Conservation (phyloP, 2,888 invertebrate genomes). For the Drosophila lutescens region DNA sequence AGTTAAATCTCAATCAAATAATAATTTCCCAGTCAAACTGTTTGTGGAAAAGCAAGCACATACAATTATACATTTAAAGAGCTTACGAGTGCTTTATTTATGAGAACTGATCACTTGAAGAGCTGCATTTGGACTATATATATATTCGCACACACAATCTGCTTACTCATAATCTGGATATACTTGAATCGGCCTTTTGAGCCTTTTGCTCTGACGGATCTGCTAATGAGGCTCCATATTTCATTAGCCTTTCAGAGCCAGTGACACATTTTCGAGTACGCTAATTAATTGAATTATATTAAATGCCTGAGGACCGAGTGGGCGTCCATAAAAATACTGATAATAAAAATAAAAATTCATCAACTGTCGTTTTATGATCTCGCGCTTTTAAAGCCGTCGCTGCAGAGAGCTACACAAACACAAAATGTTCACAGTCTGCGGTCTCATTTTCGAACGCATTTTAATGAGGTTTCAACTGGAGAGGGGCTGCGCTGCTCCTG, state of each 20-base stretch:
- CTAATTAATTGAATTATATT: conserved; percentile 65
- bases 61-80: conserved; percentile 1
- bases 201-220: conserved; percentile 16
- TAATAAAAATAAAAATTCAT: conserved; percentile 54
- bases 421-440: conserved; percentile 28
- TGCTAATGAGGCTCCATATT: conserved; percentile 43
- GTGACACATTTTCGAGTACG: conserved; percentile 32
- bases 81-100: conserved; percentile 9
- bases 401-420: conserved; percentile 33
- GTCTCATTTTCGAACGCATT: conserved; percentile 48
- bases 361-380: conserved; percentile 70
- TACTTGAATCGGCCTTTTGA: conserved; percentile 1
- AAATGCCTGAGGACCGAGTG: conserved; percentile 43
- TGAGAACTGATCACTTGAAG: neutral
- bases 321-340: conserved; percentile 33
- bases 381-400: conserved; percentile 39
- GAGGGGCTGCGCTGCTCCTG: conserved; percentile 7
- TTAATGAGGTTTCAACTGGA: conserved; percentile 65
- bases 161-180: conserved; percentile 6
- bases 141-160: conserved; percentile 1
- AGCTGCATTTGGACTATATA: neutral
- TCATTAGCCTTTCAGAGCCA: conserved; percentile 52
- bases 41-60: neutral
- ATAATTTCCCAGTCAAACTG: conserved; percentile 19
- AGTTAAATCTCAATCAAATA: conserved; percentile 34